Percentiles rank a stretch among this genome's conserved stretches.
phyloP scores from a whole-genome alignment of 64 coral and sea anemone species.

The Montipora foliosa region DNA sequence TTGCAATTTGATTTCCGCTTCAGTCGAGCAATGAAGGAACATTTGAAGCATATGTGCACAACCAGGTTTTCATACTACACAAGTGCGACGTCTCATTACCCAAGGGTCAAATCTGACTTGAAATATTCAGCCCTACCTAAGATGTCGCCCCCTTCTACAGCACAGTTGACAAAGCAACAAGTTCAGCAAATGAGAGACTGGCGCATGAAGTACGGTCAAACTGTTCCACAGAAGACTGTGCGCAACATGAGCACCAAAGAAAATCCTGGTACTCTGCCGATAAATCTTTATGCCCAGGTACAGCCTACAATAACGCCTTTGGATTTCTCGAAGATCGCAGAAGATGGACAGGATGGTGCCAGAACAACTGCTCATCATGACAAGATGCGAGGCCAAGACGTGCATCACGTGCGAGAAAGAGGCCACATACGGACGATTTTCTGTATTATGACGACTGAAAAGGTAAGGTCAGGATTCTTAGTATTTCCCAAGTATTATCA shows the following conservation, averaged over 20 bases:
- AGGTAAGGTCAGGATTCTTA: too few relatives aligned
- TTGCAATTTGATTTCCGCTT: not conserved
- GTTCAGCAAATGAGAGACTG: constrained; percentile 27
- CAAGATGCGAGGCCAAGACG: too few relatives aligned
- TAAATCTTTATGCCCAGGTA: constrained; percentile 34
- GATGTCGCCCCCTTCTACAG: constrained; percentile 1
- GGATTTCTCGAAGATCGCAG: constrained; percentile 37
- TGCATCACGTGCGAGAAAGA: too few relatives aligned
- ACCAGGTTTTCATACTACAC: not conserved
- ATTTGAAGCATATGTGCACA: too few relatives aligned
- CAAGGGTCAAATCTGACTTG: constrained; percentile 3
- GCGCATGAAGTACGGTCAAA: too few relatives aligned
- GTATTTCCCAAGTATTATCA: too few relatives aligned
- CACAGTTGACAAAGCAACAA: constrained; percentile 1
- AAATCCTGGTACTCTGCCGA: not conserved
- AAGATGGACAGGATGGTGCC: not conserved
- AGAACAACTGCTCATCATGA: too few relatives aligned
- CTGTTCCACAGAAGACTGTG: too few relatives aligned
- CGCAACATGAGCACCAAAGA: too few relatives aligned
- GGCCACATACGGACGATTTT: too few relatives aligned
- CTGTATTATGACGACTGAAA: too few relatives aligned
- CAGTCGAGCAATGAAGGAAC: not conserved
- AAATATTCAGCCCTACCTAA: not conserved
- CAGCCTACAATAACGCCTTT: constrained; percentile 35
- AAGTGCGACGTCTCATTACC: not conserved